Base-by-base conservation (phyloP, 2,888 invertebrate species). In the Meta bourneti region DNA sequence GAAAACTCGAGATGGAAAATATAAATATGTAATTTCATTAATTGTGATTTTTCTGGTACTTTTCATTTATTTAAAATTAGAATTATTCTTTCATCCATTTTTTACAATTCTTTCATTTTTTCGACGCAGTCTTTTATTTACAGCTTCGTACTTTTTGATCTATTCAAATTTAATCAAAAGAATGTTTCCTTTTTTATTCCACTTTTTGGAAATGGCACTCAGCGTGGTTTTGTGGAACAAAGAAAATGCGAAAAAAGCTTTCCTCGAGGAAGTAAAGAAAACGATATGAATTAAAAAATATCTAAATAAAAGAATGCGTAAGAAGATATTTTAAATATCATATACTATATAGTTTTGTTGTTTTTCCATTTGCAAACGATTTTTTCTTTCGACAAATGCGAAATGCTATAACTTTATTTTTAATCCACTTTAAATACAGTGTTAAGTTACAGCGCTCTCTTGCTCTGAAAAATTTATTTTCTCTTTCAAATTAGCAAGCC, bases 101-200 rank as follows among this genome's bases (percentile, higher is more conserved):
- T 51, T 9, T 4, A 54, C 13, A 48, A 16, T 8, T 71, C 20
- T 52, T 70, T 16, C 11, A n/a, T 74, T 74, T 74, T 19, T 19
- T 8, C 20, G 6, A 9, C 6, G 20, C 19, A 74, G 19, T 20
- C 19, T 86, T 72, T 34, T 69, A 6, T 49, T 49, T n/a, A 6
- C 61, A 52, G 71, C 71, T 16, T 11, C 51, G 20, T 34, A 34
- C 61, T 81, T 72, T 88, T 72, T 74, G 74, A 81, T 88, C 61
- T 74, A 74, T 74, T 88, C 74, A 81, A 81, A 88, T 88, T 88
- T 88, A 88, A 88, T 88, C 81, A 88, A 79, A 87, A 72, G 80
- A 88, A 74, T 8, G 52, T 71, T 87, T 69, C 20, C 13, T 16
- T 5, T 78, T 77, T 86, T 51, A 61, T 82, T 82, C 49, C 19